A percentile compares a stretch with the other conserved stretches of the same genome.
Conservation (phyloP, 2,797 vertebrate species). For the Ptychadena robeensis region DNA sequence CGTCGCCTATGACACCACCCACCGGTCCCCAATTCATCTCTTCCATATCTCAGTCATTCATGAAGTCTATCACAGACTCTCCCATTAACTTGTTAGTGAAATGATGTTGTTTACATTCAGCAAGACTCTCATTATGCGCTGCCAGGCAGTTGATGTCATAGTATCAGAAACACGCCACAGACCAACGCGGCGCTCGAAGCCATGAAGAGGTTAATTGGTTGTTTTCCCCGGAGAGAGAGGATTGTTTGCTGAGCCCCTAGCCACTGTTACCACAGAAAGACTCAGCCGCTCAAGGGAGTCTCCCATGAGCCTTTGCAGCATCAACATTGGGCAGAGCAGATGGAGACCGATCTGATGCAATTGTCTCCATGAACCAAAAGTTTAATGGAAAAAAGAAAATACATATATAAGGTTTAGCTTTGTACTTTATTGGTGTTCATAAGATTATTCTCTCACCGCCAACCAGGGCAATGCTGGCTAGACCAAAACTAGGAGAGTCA, state of each 20-base stretch:
- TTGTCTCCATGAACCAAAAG: neutral
- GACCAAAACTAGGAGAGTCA: no score
- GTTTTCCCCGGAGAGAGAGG: neutral
- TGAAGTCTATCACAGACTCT: neutral
- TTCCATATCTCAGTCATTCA: neutral
- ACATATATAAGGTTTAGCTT: neutral
- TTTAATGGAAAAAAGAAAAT: neutral
- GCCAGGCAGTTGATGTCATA: no score
- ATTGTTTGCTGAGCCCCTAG: conserved; percentile 33
- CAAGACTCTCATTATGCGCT: neutral
- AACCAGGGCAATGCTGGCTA: no score
- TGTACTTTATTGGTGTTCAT: no score
- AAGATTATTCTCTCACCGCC: no score
- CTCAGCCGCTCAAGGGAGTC: conserved; percentile 29
- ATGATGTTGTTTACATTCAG: neutral
- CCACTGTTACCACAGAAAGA: conserved; percentile 40
- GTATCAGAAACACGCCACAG: neutral
- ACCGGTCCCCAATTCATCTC: neutral
- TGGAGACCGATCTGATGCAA: conserved; percentile 40
- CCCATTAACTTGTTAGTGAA: neutral
- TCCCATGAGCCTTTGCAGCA: conserved; percentile 31
- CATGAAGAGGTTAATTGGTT: conserved; percentile 62
- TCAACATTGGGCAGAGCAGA: conserved; percentile 33
- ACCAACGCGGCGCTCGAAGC: conserved; percentile 14
- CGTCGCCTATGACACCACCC: no score